These are phyloP conservation scores for Epinotia bilunana DNA, from an alignment of 2,888 invertebrate genomes.

Conservation along the genomic window DNA sequence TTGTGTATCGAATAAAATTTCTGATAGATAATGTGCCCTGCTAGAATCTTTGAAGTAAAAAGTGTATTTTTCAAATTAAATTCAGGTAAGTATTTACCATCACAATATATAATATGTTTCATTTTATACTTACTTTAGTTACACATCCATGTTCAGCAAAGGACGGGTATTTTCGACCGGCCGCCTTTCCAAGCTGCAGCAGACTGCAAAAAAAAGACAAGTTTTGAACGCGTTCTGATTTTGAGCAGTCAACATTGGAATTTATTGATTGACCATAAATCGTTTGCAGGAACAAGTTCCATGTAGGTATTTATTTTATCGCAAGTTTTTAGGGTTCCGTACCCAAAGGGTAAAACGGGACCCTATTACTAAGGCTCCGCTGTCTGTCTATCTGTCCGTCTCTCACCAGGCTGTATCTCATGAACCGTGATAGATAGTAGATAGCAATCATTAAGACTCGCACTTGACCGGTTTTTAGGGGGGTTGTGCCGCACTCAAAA, in stretches of 20 bases:
- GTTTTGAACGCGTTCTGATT: slow-evolving; percentile 42
- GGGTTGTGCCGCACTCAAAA: no score
- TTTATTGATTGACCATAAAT: slow-evolving; percentile 43
- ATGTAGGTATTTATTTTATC: slow-evolving; percentile 6
- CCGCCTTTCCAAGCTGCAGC: slow-evolving; percentile 29
- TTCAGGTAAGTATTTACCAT: background rate
- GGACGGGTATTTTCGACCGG: slow-evolving; percentile 29
- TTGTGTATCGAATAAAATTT: no score
- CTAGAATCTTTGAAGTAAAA: no score
- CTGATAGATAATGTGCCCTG: no score
- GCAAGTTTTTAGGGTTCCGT: background rate
- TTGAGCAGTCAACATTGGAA: slow-evolving; percentile 41
- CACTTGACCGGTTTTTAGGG: no score
- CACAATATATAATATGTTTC: background rate
- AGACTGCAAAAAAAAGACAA: slow-evolving; percentile 37
- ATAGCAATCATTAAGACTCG: no score
- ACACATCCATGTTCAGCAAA: slow-evolving; percentile 37
- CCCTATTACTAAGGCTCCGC: background rate
- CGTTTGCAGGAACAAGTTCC: slow-evolving; percentile 21
- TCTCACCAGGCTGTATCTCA: no score
- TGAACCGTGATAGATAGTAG: no score
- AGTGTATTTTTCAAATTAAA: background rate
- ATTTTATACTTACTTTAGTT: slow-evolving; percentile 30
- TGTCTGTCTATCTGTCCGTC: no score
- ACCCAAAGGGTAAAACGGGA: background rate